phyloP scores from a whole-genome alignment of 2,113 vertebrate genomes.

The Cariama cristata region DNA sequence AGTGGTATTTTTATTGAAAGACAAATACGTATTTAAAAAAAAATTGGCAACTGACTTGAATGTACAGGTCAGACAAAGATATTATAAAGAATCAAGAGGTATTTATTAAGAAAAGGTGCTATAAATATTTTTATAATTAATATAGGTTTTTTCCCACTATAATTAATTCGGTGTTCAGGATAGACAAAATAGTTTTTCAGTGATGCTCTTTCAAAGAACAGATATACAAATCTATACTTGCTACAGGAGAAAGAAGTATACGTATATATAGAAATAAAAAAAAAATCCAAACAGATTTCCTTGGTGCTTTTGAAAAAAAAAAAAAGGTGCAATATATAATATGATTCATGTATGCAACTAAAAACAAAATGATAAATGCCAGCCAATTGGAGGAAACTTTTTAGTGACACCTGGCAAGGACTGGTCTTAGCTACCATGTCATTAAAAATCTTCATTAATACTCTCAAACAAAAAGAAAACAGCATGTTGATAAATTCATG shows the following conservation, averaged over 20 bases:
- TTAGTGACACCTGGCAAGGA: neutral
- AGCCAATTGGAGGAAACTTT: neutral
- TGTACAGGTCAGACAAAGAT: neutral
- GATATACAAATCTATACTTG: neutral
- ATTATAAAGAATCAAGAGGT: neutral
- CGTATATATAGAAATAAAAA: neutral
- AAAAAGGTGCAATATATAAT: neutral
- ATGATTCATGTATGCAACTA: neutral
- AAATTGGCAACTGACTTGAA: neutral
- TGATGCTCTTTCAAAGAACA: neutral
- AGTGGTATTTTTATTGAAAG: neutral
- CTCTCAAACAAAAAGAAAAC: neutral
- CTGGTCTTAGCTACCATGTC: neutral
- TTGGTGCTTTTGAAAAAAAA: neutral
- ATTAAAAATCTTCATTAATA: constrained; percentile 19
- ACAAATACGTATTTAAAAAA: neutral
- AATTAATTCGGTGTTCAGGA: neutral
- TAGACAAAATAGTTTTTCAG: neutral
- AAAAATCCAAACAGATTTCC: neutral
- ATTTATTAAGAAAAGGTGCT: neutral
- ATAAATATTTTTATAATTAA: neutral
- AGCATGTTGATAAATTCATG: neutral
- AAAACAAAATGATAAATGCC: neutral
- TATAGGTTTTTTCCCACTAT: rapidly evolving
- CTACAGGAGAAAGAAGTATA: neutral